phyloP scores from a whole-genome alignment of 2,888 invertebrate species.

The Eilema sororculum region DNA sequence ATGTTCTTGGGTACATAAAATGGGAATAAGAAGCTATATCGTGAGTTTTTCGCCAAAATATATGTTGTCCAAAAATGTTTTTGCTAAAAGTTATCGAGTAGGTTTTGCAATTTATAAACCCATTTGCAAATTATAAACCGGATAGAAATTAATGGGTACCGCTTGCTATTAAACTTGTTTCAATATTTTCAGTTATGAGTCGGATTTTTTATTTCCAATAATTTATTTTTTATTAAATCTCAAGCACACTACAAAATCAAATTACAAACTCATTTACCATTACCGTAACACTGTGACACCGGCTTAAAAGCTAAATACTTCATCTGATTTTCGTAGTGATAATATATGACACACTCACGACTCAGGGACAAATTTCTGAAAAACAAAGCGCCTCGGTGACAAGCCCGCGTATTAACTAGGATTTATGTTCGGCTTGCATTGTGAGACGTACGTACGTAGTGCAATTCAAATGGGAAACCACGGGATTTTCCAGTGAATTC shows the following conservation, averaged over 20 bases:
- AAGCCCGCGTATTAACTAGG: conserved; percentile 47
- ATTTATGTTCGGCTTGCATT: conserved; percentile 52
- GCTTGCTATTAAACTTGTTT: too few species aligned
- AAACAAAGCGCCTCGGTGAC: conserved; percentile 38
- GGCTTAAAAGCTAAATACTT: conserved; percentile 36
- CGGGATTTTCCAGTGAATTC: conserved; percentile 22
- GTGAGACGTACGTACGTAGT: conserved; percentile 36
- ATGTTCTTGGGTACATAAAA: too few species aligned
- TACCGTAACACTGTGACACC: conserved; percentile 16
- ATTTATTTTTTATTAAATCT: too few species aligned
- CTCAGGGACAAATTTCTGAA: conserved; percentile 39
- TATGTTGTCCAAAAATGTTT: too few species aligned
- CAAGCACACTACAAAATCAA: neutral
- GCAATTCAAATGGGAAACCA: conserved; percentile 42
- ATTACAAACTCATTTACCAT: conserved; percentile 19
- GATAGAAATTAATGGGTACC: too few species aligned
- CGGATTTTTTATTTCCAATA: too few species aligned
- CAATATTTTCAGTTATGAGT: too few species aligned
- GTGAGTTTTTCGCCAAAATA: too few species aligned
- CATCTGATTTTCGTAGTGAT: conserved; percentile 32
- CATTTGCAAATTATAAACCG: too few species aligned
- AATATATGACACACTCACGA: conserved; percentile 49
- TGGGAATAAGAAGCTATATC: too few species aligned
- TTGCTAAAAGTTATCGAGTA: too few species aligned
- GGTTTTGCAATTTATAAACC: too few species aligned